These are phyloP conservation scores for Atta texana DNA, from an alignment of 1,140 invertebrate species.

Conservation along the genomic window DNA sequence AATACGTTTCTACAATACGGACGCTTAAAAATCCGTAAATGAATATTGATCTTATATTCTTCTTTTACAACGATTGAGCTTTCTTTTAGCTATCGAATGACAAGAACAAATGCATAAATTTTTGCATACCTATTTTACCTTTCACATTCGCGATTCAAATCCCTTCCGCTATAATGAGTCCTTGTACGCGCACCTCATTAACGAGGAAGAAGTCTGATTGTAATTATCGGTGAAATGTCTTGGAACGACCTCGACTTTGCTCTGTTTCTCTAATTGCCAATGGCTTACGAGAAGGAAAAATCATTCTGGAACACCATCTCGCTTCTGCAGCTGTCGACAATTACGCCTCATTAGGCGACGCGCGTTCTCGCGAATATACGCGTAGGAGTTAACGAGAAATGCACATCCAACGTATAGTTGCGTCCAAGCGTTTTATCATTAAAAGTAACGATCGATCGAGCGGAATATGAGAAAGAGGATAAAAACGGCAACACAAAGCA, in stretches of 20 bases:
- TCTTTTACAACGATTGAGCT: neutral
- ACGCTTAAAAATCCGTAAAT: neutral
- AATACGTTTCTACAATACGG: neutral
- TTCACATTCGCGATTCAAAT: slow-evolving; percentile 21
- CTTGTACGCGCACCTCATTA: slow-evolving; percentile 60
- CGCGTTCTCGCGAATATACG: slow-evolving; percentile 2
- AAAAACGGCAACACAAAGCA: slow-evolving; percentile 2
- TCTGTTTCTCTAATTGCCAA: slow-evolving; percentile 52
- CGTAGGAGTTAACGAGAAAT: slow-evolving; percentile 38
- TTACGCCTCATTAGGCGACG: slow-evolving; percentile 54
- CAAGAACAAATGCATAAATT: neutral
- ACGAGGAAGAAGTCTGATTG: slow-evolving; percentile 57
- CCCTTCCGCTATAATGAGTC: slow-evolving; percentile 24
- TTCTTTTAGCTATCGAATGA: neutral
- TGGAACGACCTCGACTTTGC: slow-evolving; percentile 12
- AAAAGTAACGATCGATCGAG: neutral
- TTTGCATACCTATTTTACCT: slow-evolving; percentile 24
- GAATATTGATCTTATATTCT: neutral
- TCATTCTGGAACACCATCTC: slow-evolving; percentile 27
- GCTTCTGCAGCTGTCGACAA: slow-evolving; percentile 53
- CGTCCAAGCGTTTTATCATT: slow-evolving; percentile 13
- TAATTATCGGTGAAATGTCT: slow-evolving; percentile 58
- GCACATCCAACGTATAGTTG: neutral
- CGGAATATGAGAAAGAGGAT: neutral
- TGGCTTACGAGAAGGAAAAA: slow-evolving; percentile 46